These are phyloP conservation scores for Lasioglossum leucozonium DNA, from an alignment of 2,888 invertebrate genomes.

Conservation along the genomic window DNA sequence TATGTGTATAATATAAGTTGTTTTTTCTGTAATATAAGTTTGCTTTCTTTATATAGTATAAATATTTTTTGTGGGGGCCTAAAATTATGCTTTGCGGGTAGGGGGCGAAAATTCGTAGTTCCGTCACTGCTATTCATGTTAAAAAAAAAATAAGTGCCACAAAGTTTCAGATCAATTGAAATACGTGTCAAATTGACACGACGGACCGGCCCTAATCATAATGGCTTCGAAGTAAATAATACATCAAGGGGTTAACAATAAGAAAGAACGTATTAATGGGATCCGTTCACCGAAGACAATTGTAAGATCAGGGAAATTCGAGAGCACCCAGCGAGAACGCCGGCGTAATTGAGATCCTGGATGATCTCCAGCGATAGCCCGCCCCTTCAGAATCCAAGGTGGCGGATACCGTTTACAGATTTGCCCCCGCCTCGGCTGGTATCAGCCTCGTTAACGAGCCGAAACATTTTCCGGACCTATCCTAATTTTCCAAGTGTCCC, in stretches of 20 bases:
- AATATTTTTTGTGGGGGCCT: too few relatives aligned
- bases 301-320: background rate
- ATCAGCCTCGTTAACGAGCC: conserved; percentile 61
- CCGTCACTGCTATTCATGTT: too few relatives aligned
- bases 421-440: background rate
- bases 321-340: background rate
- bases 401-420: conserved; percentile 28
- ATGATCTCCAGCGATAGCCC: conserved; percentile 29
- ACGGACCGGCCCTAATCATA: too few relatives aligned
- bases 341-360: conserved; percentile 29
- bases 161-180: too few relatives aligned
- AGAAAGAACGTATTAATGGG: background rate
- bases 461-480: conserved; percentile 59
- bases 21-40: too few relatives aligned
- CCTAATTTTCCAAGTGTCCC: conserved; percentile 68
- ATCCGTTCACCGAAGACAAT: background rate
- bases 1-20: too few relatives aligned
- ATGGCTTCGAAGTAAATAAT: background rate
- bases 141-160: too few relatives aligned
- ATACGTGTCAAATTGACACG: too few relatives aligned
- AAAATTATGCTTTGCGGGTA: too few relatives aligned
- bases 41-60: too few relatives aligned
- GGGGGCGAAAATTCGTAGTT: too few relatives aligned
- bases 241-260: background rate
- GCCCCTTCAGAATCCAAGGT: background rate